A percentile compares a stretch with the other conserved stretches of the same genome.
Conservation (phyloP, 2,797 vertebrate species). For the Leptoclinus maculatus region DNA sequence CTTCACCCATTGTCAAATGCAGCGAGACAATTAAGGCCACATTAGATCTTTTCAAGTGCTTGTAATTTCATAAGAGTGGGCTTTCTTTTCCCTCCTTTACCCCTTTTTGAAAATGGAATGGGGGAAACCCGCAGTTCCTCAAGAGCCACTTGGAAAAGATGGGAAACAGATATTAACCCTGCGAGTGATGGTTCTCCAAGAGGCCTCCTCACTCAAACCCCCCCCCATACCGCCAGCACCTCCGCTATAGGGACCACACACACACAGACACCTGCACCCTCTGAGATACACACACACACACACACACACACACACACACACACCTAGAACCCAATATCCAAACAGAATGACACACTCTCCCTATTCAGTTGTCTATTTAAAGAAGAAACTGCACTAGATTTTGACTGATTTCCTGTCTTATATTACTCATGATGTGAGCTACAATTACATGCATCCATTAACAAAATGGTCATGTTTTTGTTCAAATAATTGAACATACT, state of each 20-base stretch:
- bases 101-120: conserved; percentile 75
- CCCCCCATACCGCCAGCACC: conserved; percentile 65
- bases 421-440: conserved; percentile 40
- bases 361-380: conserved; percentile 47
- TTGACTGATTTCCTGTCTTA: conserved; percentile 45
- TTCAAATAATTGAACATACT: conserved; percentile 54
- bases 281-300: conserved; percentile 26
- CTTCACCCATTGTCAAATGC: conserved; percentile 79
- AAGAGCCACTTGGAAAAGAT: conserved; percentile 85
- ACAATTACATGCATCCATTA: conserved; percentile 36
- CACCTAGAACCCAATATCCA: conserved; percentile 27
- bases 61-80: conserved; percentile 87
- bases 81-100: conserved; percentile 51
- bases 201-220: conserved; percentile 74
- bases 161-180: conserved; percentile 88
- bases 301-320: conserved; percentile 38
- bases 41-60: conserved; percentile 90
- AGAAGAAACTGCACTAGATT: conserved; percentile 43
- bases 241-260: conserved; percentile 76
- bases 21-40: conserved; percentile 87
- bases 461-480: conserved; percentile 40
- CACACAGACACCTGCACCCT: conserved; percentile 70
- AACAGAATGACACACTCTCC: conserved; percentile 34
- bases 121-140: conserved; percentile 78
- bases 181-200: conserved; percentile 78